These are phyloP conservation scores for Ophion obscuratus DNA, from an alignment of 2,888 invertebrate species.

Conservation along the genomic window DNA sequence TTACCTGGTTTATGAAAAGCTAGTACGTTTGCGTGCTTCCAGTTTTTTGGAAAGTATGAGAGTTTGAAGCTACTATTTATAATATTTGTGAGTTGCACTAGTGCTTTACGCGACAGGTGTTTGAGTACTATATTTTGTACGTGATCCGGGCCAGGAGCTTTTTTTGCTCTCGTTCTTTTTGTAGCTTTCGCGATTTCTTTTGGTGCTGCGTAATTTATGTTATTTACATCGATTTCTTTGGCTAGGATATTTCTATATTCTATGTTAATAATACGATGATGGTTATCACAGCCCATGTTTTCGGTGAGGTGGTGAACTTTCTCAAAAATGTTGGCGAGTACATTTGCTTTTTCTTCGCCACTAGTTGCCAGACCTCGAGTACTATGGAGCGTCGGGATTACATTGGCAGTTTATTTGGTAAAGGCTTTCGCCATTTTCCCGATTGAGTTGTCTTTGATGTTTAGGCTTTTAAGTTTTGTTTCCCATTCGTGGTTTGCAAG, in stretches of 20 bases:
- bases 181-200: not conserved
- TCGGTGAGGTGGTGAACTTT: not conserved
- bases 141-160: not conserved
- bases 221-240: not conserved
- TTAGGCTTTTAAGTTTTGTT: not conserved
- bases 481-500: not conserved
- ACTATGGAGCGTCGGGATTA: not conserved
- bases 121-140: not conserved
- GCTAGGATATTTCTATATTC: not conserved
- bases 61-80: not conserved
- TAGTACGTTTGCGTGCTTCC: not conserved
- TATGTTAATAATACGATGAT: not conserved
- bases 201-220: not conserved
- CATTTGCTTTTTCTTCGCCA: not conserved
- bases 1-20: not conserved
- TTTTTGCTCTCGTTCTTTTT: not conserved
- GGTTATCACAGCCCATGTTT: not conserved
- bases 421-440: not conserved
- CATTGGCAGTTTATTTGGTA: not conserved
- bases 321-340: not conserved
- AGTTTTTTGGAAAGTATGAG: not conserved
- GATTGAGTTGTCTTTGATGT: not conserved
- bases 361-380: not conserved
- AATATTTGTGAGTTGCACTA: not conserved
- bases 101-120: not conserved